These are phyloP conservation scores for Passerina amoena DNA, from an alignment of 2,113 vertebrate genomes.

Conservation along the genomic window DNA sequence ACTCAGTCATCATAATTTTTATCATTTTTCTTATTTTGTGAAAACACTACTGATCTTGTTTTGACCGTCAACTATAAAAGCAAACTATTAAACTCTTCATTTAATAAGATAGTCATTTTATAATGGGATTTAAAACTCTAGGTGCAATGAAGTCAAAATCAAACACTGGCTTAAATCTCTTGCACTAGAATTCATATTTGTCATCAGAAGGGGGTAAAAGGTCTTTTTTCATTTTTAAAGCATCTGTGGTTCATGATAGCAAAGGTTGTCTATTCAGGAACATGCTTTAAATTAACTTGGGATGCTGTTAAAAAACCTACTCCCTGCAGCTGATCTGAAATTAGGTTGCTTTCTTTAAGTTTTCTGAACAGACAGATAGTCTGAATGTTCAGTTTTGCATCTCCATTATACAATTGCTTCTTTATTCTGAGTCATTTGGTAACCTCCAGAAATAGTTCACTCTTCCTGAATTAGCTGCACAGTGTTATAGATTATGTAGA, in stretches of 20 bases:
- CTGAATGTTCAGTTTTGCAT: not conserved
- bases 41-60: not conserved
- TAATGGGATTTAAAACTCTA: slow-evolving; percentile 25
- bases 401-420: slow-evolving; percentile 13
- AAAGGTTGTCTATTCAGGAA: not conserved
- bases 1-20: slow-evolving; percentile 6
- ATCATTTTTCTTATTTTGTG: not conserved
- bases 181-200: not conserved
- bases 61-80: not conserved
- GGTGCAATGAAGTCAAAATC: not conserved
- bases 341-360: not conserved
- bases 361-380: slow-evolving; percentile 3
- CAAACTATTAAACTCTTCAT: not conserved
- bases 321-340: not conserved
- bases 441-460: slow-evolving; percentile 32
- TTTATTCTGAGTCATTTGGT: slow-evolving; percentile 46
- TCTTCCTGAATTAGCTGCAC: slow-evolving; percentile 51
- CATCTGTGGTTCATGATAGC: not conserved
- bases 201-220: not conserved
- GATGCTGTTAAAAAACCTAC: not conserved
- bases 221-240: not conserved
- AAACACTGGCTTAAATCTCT: not conserved
- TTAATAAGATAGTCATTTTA: slow-evolving; percentile 22
- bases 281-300: not conserved
- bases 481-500: slow-evolving; percentile 36